Percentiles rank a stretch among this genome's conserved stretches.
Conservation (phyloP, 2,888 invertebrate genomes). For the Lottia scabra region DNA sequence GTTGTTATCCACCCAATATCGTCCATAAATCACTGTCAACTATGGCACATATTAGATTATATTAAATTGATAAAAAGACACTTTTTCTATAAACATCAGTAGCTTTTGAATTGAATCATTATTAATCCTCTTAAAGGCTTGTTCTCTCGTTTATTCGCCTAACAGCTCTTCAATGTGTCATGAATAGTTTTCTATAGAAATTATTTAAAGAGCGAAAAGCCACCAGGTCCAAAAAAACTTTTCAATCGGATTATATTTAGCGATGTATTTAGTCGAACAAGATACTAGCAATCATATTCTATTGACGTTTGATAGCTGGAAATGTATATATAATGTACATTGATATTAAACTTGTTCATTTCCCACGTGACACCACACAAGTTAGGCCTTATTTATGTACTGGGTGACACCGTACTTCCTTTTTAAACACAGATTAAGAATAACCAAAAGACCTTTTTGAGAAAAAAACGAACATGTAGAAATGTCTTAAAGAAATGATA, state of each 20-base stretch:
- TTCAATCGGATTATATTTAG: slow-evolving; percentile 4
- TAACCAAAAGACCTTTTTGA: too few relatives aligned
- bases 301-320: not conserved
- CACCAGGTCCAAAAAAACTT: slow-evolving; percentile 4
- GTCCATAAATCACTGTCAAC: slow-evolving; percentile 1
- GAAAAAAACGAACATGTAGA: too few relatives aligned
- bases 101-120: not conserved
- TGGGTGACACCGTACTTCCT: not conserved
- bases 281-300: slow-evolving; percentile 3
- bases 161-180: not conserved
- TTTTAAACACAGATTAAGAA: not conserved
- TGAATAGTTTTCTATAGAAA: not conserved
- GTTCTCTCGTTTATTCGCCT: slow-evolving; percentile 3
- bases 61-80: slow-evolving; percentile 5
- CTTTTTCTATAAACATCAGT: slow-evolving; percentile 2
- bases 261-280: slow-evolving; percentile 4
- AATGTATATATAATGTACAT: slow-evolving; percentile 5
- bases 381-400: not conserved
- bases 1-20: not conserved
- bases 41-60: not conserved
- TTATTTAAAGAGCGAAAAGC: slow-evolving; percentile 2
- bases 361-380: not conserved
- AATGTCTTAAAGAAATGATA: too few relatives aligned
- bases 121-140: slow-evolving; percentile 2
- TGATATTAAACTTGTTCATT: slow-evolving; percentile 3